A percentile compares a stretch with the other conserved stretches of the same genome.
These are phyloP conservation scores for Chrosomus eos DNA, from an alignment of 2,797 vertebrate species.

Conservation along the genomic window DNA sequence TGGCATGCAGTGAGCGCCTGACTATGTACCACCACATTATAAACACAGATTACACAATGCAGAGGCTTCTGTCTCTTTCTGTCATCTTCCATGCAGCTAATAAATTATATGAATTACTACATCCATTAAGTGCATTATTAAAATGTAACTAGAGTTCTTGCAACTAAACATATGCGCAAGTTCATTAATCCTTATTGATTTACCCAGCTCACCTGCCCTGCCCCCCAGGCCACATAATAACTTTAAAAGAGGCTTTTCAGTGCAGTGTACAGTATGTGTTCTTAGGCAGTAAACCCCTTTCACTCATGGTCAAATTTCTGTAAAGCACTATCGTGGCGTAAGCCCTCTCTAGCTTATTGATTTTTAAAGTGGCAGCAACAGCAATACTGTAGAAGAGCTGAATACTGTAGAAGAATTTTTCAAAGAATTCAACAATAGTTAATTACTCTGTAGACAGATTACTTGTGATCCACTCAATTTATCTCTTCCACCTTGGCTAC, in stretches of 20 bases:
- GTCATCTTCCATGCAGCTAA: background rate
- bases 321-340: no score
- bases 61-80: background rate
- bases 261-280: no score
- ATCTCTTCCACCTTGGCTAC: no score
- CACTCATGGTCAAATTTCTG: no score
- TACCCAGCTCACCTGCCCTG: background rate
- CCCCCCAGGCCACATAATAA: background rate
- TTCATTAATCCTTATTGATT: background rate
- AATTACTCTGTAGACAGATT: no score
- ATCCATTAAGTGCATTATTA: no score
- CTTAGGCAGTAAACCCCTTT: no score
- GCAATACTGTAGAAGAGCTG: background rate
- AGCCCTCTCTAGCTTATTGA: no score
- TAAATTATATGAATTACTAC: background rate
- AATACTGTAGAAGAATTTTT: background rate
- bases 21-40: constrained; percentile 7
- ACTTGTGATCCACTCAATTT: no score
- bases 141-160: background rate
- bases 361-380: background rate
- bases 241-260: no score
- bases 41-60: constrained; percentile 14
- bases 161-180: background rate
- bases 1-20: background rate
- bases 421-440: background rate